A percentile compares a stretch with the other conserved stretches of the same genome.
phyloP scores from a whole-genome alignment of 1,140 invertebrate species.

The Drosophila sp. region DNA sequence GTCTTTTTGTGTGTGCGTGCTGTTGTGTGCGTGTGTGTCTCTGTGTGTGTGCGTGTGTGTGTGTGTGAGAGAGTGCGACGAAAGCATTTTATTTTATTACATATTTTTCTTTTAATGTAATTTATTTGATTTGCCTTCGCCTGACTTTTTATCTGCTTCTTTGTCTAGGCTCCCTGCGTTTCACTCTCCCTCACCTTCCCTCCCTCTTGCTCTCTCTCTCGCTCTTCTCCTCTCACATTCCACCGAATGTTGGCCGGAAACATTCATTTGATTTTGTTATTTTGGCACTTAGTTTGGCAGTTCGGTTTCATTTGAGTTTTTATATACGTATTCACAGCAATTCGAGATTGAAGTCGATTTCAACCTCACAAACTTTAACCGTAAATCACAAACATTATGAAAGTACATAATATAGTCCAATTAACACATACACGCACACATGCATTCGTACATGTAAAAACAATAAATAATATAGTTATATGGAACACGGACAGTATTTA shows the following conservation, averaged over 20 bases:
- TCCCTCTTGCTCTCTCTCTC: neutral
- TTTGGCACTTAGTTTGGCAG: constrained; percentile 62
- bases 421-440: neutral
- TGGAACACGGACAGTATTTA: neutral
- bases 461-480: neutral
- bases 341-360: constrained; percentile 5
- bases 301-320: constrained; percentile 9
- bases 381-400: constrained; percentile 24
- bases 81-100: constrained; percentile 68
- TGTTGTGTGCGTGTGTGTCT: neutral
- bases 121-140: constrained; percentile 69
- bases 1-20: neutral
- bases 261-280: constrained; percentile 67
- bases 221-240: neutral
- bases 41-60: neutral
- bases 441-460: neutral
- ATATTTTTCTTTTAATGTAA: constrained; percentile 72
- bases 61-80: constrained; percentile 20
- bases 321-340: constrained; percentile 13
- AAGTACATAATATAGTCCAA: neutral
- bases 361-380: constrained; percentile 17
- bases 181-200: neutral
- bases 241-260: constrained; percentile 7
- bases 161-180: neutral
- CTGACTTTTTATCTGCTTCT: constrained; percentile 38